Base-by-base conservation (phyloP, 2,888 invertebrate genomes). In the Sphaerophoria rueppellii region DNA sequence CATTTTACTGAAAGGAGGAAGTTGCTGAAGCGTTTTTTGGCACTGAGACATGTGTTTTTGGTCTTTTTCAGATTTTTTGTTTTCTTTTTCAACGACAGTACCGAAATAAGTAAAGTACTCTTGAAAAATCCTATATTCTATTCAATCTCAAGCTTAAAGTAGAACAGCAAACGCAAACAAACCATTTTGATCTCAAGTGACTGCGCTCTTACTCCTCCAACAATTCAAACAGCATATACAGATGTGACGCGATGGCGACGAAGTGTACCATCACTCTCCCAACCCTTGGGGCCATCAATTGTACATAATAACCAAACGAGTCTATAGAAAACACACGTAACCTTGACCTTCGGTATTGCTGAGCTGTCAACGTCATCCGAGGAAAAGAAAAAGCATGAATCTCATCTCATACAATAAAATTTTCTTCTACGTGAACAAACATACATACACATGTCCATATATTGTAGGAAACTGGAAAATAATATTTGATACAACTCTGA, bases 311-410 rank as follows among this genome's bases (percentile, higher is more conserved):
- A 52, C 5, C 32, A 34, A 63, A 58, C 50, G 4, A 50, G 12
- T 48, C 35, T 65, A 69, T 67, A 48, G 46, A 73, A 67, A 52
- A 60, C 16, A 46, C n/a, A 67, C 37, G 6, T 14, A 61, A 79
- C 74, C 79, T 79, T 79, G 79, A 61, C 79, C 69, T 63, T 74
- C 14, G 60, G 50, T 40, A 2, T 16, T 50, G 50, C 16, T 50
- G 4, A n/a, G 11, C 4, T 11, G 46, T 11, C 16, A 37, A 2
- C 37, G 55, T 12, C 48, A 58, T 57, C 35, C 14, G 40, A 61
- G 43, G n/a, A 12, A 35, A 35, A n/a, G n/a, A n/a, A 70, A 35
- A 54, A 70, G 24, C 54, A 16, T 46, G 43, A 63, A 50, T 37
- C 11, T 14, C 58, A 16, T 52, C 35, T 43, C 43, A 14, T n/a